Evolutionary conservation across 2,888 invertebrate species (phyloP), one percentile per base, ranked within the genome.

Genomic region (Andrena fulva): DNA sequence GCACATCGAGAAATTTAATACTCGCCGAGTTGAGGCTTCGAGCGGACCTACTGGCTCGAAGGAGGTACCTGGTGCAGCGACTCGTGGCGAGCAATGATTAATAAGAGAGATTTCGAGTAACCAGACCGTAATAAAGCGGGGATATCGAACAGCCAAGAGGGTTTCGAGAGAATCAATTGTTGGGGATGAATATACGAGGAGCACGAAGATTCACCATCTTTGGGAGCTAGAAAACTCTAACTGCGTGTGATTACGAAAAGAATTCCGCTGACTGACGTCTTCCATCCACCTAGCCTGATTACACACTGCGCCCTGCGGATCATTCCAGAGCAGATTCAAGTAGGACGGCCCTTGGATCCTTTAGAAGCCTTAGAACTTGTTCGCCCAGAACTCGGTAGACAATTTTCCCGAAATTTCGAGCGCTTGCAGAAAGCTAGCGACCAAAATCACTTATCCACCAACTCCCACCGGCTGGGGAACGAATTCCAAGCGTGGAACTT

Each of bases 1-100:
- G 54, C 27, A 12, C 64, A 12, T 16, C 66, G 31, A 20, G 74
- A 74, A 66, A 73, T 73, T 66, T 66, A 67, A 67, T 56, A 64
- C 64, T 29, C 66, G n/a, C 29, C 24, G n/a, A 16, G 12, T 33
- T 20, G 31, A 42, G 42, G 42, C 42, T 16, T 42, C 42, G 42
- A 64, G 35, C 5, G 33, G 24, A 27, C 8, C 54, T 52, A 48
- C 62, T 12, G 31, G 29, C 52, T 20, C 2, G 5, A n/a, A 31
- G n/a, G 27, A 12, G 48, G n/a, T n/a, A 16, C 42, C 16, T 33
- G 54, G 31, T 8, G 33, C 31, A 12, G 33, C 2, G 68, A 33
- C 20, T 29, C 33, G 24, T 42, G 29, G 29, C 31, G 52, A 72
- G 63, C 16, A 24, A 33, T 63, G 63, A 50, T 72, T 72, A 63